Base-by-base conservation (phyloP, 2,888 invertebrate genomes). In the Morpho achilles region DNA sequence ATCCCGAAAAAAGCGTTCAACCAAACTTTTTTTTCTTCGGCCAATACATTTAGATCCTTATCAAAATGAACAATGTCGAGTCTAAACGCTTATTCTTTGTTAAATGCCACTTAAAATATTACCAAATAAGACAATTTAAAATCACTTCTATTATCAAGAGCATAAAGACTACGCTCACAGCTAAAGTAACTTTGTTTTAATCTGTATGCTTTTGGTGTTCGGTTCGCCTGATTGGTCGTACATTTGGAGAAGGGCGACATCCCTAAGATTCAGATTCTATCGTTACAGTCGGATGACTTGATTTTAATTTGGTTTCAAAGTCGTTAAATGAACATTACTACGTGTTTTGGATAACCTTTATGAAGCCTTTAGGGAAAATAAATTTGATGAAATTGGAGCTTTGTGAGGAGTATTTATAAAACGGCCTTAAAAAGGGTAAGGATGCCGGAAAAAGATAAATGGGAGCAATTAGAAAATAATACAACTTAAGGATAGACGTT, bases 221-320 rank as follows among this genome's bases (percentile, higher is more conserved):
- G 62, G 60, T 63, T 63, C 72, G 79, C 77, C 81, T 87, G 87
- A 87, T 87, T 87, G 87, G 84, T 77, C 69, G 75, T 76, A 74
- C 74, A 73, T 73, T 74, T 73, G 75, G 72, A 71, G 74, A 70
- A 72, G 75, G 75, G 73, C 75, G 77, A 74, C 73, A 69, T 67
- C 67, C 78, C 73, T 79, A 80, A 82, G 84, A 82, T 81, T 84
- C 76, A 74, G 75, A 74, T 75, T 79, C 80, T 80, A 83, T 80
- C 82, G 79, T 76, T 76, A 73, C 75, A 74, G 76, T 74, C 78
- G 77, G 78, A 81, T 79, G 79, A 75, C 73, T 80, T 73, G 67
- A 70, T 75, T 77, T 75, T 74, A 79, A 81, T 79, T 79, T 77
- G 79, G 80, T 82, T 71, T 68, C 67, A 67, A 64, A 67, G 59